Percentiles rank a stretch among this genome's conserved stretches.
These are phyloP conservation scores for Kryphioiulus occultus DNA, from an alignment of 2,888 invertebrate species.

Conservation along the genomic window DNA sequence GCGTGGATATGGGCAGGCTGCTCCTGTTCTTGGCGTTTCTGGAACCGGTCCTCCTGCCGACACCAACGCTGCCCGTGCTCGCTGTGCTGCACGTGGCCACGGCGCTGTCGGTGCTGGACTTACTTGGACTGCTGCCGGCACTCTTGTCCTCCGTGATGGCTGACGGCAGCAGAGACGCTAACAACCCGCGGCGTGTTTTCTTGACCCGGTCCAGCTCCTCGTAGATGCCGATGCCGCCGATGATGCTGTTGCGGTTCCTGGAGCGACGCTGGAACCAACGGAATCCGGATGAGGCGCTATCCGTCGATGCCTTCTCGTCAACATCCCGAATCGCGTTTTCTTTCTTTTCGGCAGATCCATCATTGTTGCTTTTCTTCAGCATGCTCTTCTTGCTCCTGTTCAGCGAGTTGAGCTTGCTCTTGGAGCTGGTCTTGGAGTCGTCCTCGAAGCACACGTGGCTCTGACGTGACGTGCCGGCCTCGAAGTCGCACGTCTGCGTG, in stretches of 20 bases:
- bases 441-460: conserved; percentile 6
- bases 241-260: conserved; percentile 50
- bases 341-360: not conserved
- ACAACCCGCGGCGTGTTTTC: conserved; percentile 43
- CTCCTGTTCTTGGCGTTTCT: conserved; percentile 45
- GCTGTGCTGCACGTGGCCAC: conserved; percentile 31
- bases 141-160: not conserved
- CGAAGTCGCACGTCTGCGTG: conserved; percentile 43
- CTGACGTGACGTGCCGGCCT: not conserved
- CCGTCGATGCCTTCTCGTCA: not conserved
- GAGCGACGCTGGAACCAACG: conserved; percentile 46
- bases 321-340: not conserved
- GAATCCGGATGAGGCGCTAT: not conserved
- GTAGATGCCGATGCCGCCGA: conserved; percentile 50
- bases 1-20: conserved; percentile 55
- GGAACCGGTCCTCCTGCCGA: not conserved
- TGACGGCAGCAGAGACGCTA: conserved; percentile 5
- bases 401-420: not conserved
- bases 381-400: not conserved
- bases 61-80: not conserved
- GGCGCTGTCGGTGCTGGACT: conserved; percentile 50
- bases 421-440: not conserved
- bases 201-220: conserved; percentile 52
- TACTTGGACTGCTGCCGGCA: conserved; percentile 46
- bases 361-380: conserved; percentile 7